These are phyloP conservation scores for Ciconia boyciana DNA, from an alignment of 2,113 vertebrate species.

Conservation along the genomic window DNA sequence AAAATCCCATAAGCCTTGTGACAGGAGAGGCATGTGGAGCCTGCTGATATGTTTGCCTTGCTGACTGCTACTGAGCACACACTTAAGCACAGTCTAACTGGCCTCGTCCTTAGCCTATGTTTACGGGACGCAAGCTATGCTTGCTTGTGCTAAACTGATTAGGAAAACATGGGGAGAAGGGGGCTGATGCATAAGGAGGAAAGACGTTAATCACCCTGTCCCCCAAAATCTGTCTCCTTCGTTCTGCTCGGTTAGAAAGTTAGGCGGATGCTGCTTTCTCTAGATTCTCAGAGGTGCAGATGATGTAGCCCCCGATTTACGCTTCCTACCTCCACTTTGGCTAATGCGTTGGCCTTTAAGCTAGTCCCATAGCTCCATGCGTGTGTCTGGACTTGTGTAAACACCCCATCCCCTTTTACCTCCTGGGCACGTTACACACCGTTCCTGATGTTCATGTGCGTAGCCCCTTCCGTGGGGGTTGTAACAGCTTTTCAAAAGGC, in stretches of 20 bases:
- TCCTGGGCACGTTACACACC: not conserved
- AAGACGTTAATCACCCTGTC: accelerated
- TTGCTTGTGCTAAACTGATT: not conserved
- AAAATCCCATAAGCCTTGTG: not conserved
- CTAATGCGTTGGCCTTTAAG: not conserved
- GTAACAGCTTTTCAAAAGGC: not conserved
- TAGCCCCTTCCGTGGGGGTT: slow-evolving; percentile 2
- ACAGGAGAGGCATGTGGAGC: not conserved
- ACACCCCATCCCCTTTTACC: slow-evolving; percentile 30
- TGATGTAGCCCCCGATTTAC: not conserved
- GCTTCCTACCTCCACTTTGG: not conserved
- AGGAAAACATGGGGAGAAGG: accelerated
- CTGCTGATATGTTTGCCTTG: not conserved
- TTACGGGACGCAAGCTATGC: not conserved
- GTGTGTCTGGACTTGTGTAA: not conserved
- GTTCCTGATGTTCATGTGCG: not conserved
- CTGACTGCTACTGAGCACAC: not conserved
- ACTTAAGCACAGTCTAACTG: not conserved
- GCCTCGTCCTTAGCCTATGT: not conserved
- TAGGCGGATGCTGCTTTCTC: not conserved
- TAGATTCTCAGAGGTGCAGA: not conserved
- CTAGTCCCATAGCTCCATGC: not conserved
- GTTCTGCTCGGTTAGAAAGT: not conserved
- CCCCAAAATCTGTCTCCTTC: not conserved
- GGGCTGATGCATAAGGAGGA: accelerated